A percentile compares a stretch with the other conserved stretches of the same genome.
These are phyloP conservation scores for Lepetodrilus schrolli DNA, from an alignment of 2,888 invertebrate genomes.

Conservation along the genomic window DNA sequence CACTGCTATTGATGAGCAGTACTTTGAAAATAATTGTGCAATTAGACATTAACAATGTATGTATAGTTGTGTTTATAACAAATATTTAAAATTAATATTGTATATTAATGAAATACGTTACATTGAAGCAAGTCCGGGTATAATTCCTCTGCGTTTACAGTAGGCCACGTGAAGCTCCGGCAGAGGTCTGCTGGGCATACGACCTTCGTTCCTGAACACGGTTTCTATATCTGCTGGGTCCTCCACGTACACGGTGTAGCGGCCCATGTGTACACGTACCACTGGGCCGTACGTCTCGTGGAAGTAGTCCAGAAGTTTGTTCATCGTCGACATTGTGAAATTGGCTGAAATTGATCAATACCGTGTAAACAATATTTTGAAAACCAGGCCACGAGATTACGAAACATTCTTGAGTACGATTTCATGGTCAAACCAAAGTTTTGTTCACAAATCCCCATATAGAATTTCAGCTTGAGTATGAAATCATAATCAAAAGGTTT, in stretches of 20 bases:
- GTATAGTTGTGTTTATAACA: no score
- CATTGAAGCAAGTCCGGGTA: not conserved
- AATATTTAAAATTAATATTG: no score
- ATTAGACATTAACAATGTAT: no score
- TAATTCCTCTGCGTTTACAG: not conserved
- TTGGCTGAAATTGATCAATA: not conserved
- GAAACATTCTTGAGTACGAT: no score
- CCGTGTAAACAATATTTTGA: not conserved
- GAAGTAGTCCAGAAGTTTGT: not conserved
- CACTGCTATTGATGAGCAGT: no score
- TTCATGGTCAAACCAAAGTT: not conserved
- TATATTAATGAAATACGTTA: no score
- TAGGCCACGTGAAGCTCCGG: not conserved
- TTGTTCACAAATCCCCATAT: not conserved
- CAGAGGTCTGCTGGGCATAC: not conserved
- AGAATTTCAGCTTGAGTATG: no score
- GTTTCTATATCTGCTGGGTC: conserved; percentile 15
- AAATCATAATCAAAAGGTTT: no score
- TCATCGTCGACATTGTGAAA: not conserved
- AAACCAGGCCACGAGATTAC: not conserved
- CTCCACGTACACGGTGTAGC: conserved; percentile 1
- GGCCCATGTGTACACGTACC: not conserved
- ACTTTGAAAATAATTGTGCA: no score
- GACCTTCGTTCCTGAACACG: conserved; percentile 20
- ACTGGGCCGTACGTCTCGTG: conserved; percentile 20